These are phyloP conservation scores for Batillaria attramentaria DNA, from an alignment of 1,140 invertebrate genomes.

Conservation along the genomic window DNA sequence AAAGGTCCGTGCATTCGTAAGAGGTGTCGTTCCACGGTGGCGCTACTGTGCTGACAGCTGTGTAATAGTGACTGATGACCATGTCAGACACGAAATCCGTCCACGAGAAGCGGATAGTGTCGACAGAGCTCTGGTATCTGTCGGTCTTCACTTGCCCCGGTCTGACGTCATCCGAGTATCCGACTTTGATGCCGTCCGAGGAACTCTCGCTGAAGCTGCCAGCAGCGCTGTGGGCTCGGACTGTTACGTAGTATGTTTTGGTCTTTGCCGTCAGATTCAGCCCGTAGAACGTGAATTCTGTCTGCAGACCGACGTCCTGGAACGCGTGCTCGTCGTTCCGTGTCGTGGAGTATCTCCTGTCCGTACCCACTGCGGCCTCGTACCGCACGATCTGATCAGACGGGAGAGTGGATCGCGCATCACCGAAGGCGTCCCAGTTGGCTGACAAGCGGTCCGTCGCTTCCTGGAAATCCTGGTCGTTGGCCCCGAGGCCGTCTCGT, in stretches of 20 bases:
- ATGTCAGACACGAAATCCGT: constrained; percentile 46
- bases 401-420: constrained; percentile 27
- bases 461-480: constrained; percentile 46
- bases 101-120: constrained; percentile 39
- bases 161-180: constrained; percentile 35
- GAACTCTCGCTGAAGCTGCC: constrained; percentile 43
- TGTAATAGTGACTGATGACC: constrained; percentile 36
- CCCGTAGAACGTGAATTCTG: constrained; percentile 32
- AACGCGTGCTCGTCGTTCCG: constrained; percentile 44
- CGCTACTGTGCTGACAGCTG: constrained; percentile 21
- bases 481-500: constrained; percentile 36
- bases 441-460: constrained; percentile 38
- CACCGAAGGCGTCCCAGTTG: constrained; percentile 50
- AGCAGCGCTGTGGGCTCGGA: constrained; percentile 45
- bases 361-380: constrained; percentile 48
- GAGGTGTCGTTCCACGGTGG: neutral
- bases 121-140: constrained; percentile 28
- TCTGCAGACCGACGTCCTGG: constrained; percentile 45
- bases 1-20: neutral
- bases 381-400: constrained; percentile 45
- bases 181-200: constrained; percentile 51
- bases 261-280: constrained; percentile 47
- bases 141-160: constrained; percentile 34
- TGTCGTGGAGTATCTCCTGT: constrained; percentile 32
- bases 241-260: constrained; percentile 50